phyloP scores from a whole-genome alignment of 1,140 invertebrate genomes.

The Stegodyphus dumicola region DNA sequence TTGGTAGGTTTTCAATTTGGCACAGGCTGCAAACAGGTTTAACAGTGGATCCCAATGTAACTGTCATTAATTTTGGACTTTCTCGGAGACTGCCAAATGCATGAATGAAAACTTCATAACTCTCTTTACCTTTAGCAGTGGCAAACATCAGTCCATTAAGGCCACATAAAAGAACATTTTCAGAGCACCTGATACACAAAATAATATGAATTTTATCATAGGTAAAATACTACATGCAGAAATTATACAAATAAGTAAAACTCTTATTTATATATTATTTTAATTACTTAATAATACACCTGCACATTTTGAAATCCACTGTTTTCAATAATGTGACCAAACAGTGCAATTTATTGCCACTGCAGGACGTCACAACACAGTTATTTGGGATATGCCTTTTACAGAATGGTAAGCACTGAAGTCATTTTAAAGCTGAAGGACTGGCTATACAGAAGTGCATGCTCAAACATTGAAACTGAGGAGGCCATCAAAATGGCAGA shows the following conservation, averaged over 20 bases:
- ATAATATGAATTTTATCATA: background rate
- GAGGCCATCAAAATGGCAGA: too few relatives aligned
- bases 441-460: too few relatives aligned
- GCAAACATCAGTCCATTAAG: constrained; percentile 30
- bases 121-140: constrained; percentile 6
- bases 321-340: too few relatives aligned
- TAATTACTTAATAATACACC: background rate
- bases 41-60: background rate
- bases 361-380: too few relatives aligned
- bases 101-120: constrained; percentile 24
- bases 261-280: background rate
- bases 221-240: too few relatives aligned
- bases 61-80: background rate
- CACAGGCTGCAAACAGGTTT: constrained; percentile 27
- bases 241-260: background rate
- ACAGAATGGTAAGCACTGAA: too few relatives aligned
- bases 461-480: too few relatives aligned
- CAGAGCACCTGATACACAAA: background rate
- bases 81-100: constrained; percentile 14
- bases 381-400: too few relatives aligned
- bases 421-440: too few relatives aligned
- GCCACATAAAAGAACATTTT: constrained; percentile 19
- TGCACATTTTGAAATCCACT: background rate
- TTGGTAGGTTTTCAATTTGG: constrained; percentile 34
- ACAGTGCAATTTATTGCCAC: too few relatives aligned